These are phyloP conservation scores for Octopus sinensis DNA, from an alignment of 1,140 invertebrate species.

Conservation along the genomic window DNA sequence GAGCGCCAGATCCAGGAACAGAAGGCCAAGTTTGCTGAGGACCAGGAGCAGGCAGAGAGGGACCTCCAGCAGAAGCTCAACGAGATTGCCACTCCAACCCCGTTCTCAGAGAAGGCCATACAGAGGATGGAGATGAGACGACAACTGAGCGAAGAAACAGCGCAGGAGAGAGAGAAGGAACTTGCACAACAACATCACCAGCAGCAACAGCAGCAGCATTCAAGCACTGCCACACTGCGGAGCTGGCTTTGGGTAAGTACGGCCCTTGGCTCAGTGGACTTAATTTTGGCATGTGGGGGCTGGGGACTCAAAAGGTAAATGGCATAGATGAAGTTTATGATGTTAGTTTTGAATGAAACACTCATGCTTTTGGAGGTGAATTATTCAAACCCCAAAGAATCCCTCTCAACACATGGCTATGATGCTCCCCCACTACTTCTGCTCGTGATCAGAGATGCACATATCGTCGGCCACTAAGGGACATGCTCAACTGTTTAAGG, in stretches of 20 bases:
- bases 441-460: too few species aligned
- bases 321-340: background rate
- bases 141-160: constrained; percentile 28
- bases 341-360: too few species aligned
- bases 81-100: constrained; percentile 50
- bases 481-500: too few species aligned
- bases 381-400: too few species aligned
- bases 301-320: background rate
- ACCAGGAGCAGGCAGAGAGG: constrained; percentile 44
- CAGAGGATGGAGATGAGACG: constrained; percentile 45
- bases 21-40: constrained; percentile 45
- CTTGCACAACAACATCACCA: background rate
- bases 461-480: too few species aligned
- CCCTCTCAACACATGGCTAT: too few species aligned
- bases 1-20: constrained; percentile 49
- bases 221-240: background rate
- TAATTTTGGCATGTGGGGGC: background rate
- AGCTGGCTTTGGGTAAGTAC: constrained; percentile 10
- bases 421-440: too few species aligned
- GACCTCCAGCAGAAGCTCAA: constrained; percentile 43
- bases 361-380: too few species aligned
- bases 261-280: background rate
- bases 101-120: constrained; percentile 44
- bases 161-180: constrained; percentile 11
- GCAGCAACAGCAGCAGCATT: background rate